Base-by-base conservation (phyloP, 2,113 vertebrate species). In the Psophia crepitans region DNA sequence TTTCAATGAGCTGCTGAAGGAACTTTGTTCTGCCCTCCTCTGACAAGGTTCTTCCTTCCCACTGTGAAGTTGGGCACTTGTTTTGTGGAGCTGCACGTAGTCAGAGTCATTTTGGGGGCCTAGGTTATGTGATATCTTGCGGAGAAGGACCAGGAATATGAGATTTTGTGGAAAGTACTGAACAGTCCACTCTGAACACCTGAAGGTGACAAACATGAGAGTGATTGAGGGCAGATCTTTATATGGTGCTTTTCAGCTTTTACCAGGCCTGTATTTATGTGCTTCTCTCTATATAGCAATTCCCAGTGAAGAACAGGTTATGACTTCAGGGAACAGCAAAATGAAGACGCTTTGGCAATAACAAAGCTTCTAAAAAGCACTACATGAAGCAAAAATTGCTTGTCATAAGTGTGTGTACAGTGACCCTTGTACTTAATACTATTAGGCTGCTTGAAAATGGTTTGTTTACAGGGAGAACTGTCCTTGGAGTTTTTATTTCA, bases 101-200 rank as follows among this genome's bases (percentile, higher is more conserved):
- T 16, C n/a, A 46, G 17, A 33, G 44, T 73, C 0, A 6, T 78
- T 83, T 56, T 39, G 11, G 14, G 28, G 3, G 3, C 27, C 8
- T 61, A 35, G 13, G 7, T 71, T 51, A 43, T 18, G 8, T 32
- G 16, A 14, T 39, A 7, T 54, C 28, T 56, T 68, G 7, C 2
- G 3, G 85, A 48, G 43, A 80, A 19, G 18, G 58, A 64, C 10
- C 32, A 44, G 14, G 44, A 49, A 14, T 35, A 10, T 48, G 57
- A 17, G 26, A 9, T 44, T 35, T 22, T 87, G 30, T 74, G 44
- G 22, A 54, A 74, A 81, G 12, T 37, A 33, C 17, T 54, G 26
- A 63, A 13, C 20, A 43, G 14, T 44, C 9, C 20, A 5, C 10
- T 37, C 5, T 3, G 0, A 0, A 54, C 60, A 41, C 11, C 35